A percentile compares a stretch with the other conserved stretches of the same genome.
Evolutionary conservation across 2,888 invertebrate species (phyloP).

Genomic region (Rhorus exstirpatorius): DNA sequence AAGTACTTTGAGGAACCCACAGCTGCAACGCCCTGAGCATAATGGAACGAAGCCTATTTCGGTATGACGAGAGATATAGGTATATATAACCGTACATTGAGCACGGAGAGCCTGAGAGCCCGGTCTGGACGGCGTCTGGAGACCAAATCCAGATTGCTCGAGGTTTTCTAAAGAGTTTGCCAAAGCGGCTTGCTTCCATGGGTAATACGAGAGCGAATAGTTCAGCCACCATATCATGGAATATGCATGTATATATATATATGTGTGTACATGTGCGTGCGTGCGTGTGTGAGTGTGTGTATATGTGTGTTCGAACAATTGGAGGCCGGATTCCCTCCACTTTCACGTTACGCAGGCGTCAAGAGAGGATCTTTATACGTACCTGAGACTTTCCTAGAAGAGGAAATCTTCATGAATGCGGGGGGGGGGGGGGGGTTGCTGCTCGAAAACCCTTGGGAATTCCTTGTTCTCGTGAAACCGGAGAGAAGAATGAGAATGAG

Average conservation of each 20-base stretch:
- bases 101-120: slow-evolving; percentile 16
- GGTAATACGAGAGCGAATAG: neutral
- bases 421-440: neutral
- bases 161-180: slow-evolving; percentile 61
- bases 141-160: slow-evolving; percentile 49
- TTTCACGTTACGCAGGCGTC: slow-evolving; percentile 33
- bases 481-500: too few species aligned
- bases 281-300: too few species aligned
- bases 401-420: slow-evolving; percentile 28
- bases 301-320: slow-evolving; percentile 32
- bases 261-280: neutral
- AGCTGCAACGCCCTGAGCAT: slow-evolving; percentile 78
- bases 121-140: slow-evolving; percentile 22
- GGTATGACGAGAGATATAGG: slow-evolving; percentile 3
- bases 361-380: slow-evolving; percentile 55
- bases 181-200: slow-evolving; percentile 39
- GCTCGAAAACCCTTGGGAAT: slow-evolving; percentile 7
- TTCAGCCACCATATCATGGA: too few species aligned
- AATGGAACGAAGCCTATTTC: slow-evolving; percentile 75
- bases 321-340: slow-evolving; percentile 14
- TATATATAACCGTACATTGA: neutral
- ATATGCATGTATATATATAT: neutral
- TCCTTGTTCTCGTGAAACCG: slow-evolving; percentile 35
- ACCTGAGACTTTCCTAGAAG: slow-evolving; percentile 12
- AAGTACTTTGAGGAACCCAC: too few species aligned